Conservation (phyloP, 2,888 invertebrate species). For the Pteria penguin region DNA sequence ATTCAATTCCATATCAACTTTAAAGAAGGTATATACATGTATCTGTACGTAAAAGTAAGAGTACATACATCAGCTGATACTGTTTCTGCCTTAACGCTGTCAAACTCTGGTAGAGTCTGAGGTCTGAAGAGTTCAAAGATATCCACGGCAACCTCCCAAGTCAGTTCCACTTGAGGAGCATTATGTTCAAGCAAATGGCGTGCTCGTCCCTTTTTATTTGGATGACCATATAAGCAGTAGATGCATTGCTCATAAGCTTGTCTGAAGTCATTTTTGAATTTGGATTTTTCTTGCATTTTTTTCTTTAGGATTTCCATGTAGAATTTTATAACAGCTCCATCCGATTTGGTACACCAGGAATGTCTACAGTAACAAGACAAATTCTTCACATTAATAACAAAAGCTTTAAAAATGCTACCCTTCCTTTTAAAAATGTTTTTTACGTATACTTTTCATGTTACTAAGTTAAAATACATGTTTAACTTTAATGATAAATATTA, state of each 20-base stretch:
- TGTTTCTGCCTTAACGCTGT: conserved; percentile 85
- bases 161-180: conserved; percentile 81
- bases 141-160: conserved; percentile 78
- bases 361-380: conserved; percentile 80
- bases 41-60: no score
- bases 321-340: conserved; percentile 89
- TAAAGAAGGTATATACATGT: no score
- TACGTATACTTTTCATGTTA: background rate
- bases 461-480: background rate
- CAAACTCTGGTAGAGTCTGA: conserved; percentile 89
- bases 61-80: conserved; percentile 89
- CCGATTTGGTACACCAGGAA: conserved; percentile 89
- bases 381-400: background rate
- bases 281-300: conserved; percentile 61
- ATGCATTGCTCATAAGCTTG: conserved; percentile 91
- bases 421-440: background rate
- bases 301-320: conserved; percentile 85
- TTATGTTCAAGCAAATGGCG: conserved; percentile 88
- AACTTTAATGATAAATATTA: background rate
- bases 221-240: conserved; percentile 88
- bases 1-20: no score
- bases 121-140: conserved; percentile 90
- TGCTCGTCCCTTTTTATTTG: conserved; percentile 81
- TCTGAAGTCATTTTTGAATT: conserved; percentile 83
- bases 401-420: background rate